phyloP scores from a whole-genome alignment of 2,888 invertebrate species.

The Crocallis elinguaria region DNA sequence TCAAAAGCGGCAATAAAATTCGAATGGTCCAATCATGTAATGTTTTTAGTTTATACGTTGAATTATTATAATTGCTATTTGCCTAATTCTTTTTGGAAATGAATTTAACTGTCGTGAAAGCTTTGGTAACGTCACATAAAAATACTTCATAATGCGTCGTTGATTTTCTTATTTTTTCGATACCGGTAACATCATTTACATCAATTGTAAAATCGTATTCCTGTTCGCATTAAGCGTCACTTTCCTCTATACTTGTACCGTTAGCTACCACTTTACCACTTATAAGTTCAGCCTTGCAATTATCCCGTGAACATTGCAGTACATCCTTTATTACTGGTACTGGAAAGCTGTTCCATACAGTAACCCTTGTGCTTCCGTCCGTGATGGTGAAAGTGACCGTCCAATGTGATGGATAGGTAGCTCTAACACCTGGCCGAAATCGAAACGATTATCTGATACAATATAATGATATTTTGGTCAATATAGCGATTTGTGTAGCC shows the following conservation, averaged over 20 bases:
- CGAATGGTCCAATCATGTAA: no score
- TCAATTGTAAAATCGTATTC: not conserved
- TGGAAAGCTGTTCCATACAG: constrained; percentile 44
- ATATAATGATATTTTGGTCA: constrained; percentile 15
- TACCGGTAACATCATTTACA: not conserved
- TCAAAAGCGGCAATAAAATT: no score
- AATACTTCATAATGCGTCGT: no score
- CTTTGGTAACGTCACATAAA: no score
- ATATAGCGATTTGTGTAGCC: constrained; percentile 2
- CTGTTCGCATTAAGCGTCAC: not conserved
- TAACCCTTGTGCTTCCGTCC: constrained; percentile 43
- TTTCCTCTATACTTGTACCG: constrained; percentile 13
- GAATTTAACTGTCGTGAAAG: no score
- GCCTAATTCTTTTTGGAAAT: no score
- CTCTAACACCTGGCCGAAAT: constrained; percentile 20
- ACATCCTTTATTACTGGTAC: constrained; percentile 26
- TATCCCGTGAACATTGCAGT: constrained; percentile 17
- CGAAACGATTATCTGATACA: constrained; percentile 31
- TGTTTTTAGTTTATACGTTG: no score
- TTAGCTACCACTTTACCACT: constrained; percentile 12
- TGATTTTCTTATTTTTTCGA: not conserved
- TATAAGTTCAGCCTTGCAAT: constrained; percentile 21
- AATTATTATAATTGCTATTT: no score
- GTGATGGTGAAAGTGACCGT: constrained; percentile 57
- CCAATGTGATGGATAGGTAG: constrained; percentile 41